Evolutionary conservation across 2,113 vertebrate species (phyloP), one percentile per base, ranked within the genome.

Genomic region (Plestiodon gilberti): DNA sequence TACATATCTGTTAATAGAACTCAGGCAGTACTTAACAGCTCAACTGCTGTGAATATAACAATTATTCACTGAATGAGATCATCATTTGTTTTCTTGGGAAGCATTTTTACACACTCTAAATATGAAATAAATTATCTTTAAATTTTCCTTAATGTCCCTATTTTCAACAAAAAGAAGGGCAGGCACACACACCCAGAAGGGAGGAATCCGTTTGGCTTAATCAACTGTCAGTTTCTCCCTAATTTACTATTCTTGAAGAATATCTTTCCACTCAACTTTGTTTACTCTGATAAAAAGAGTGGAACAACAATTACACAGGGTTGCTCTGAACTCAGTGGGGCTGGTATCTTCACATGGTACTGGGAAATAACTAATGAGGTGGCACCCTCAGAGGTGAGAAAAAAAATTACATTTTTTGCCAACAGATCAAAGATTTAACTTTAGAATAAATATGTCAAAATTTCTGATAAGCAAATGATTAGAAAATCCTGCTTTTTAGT

Each of bases 1-100:
- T n/a, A n/a, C n/a, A n/a, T n/a, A n/a, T n/a, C 43, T 48, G 43
- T 48, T 48, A 48, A 48, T 8, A 48, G 43, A 48, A 48, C 43
- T 48, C 8, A 48, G 43, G 43, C 8, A 48, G 8, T 48, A 48
- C n/a, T 57, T 89, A 74, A 71, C 30, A 85, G 71, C 82, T 86
- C 76, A 61, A 70, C 80, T 1, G 84, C 1, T 11, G 82, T 87
- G 61, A 86, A 83, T 78, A 85, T 20, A 86, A 0, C 69, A 84
- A 89, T 79, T 85, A 89, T 14, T 79, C 0, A 70, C 40, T 83
- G 23, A 67, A 59, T n/a, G 15, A 35, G 52, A 79, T 35, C 43
- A 90, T 28, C 76, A 80, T 84, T 93, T 85, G 3, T 80, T 93
- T 73, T 59, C 23, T 18, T 0, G 2, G 30, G 40, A 87, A 90